Evolutionary conservation across 2,888 invertebrate species (phyloP).

Genomic region (Lochmaea capreae): DNA sequence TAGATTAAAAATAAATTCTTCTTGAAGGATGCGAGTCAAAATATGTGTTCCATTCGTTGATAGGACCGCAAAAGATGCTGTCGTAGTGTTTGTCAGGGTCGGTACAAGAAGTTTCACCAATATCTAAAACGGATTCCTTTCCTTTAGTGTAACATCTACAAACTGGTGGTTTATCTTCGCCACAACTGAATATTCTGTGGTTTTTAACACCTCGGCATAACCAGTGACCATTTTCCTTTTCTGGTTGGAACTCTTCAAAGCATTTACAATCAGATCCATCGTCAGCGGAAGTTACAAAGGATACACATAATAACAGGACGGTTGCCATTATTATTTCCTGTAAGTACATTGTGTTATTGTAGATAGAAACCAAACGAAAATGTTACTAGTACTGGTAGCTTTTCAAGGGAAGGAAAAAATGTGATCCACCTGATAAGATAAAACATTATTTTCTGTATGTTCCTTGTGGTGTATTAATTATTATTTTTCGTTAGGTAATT

Average conservation of each 20-base stretch:
- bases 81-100: slow-evolving; percentile 24
- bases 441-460: too few species aligned
- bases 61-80: slow-evolving; percentile 43
- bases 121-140: slow-evolving; percentile 48
- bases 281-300: slow-evolving; percentile 8
- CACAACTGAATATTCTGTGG: slow-evolving; percentile 51
- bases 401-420: too few species aligned
- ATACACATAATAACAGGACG: not conserved
- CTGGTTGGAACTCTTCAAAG: slow-evolving; percentile 54
- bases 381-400: too few species aligned
- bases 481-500: too few species aligned
- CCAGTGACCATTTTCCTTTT: slow-evolving; percentile 43
- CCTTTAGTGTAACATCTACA: slow-evolving; percentile 51
- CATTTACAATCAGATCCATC: slow-evolving; percentile 50
- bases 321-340: slow-evolving; percentile 21
- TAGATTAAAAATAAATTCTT: not conserved
- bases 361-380: not conserved
- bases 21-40: slow-evolving; percentile 45
- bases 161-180: slow-evolving; percentile 53
- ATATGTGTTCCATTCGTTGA: slow-evolving; percentile 47
- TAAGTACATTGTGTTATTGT: not conserved
- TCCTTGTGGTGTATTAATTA: too few species aligned
- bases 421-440: too few species aligned
- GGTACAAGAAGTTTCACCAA: slow-evolving; percentile 53
- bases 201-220: slow-evolving; percentile 52